Evolutionary conservation across 2,113 vertebrate species (phyloP).

Genomic region (Pachypanchax playfairii): DNA sequence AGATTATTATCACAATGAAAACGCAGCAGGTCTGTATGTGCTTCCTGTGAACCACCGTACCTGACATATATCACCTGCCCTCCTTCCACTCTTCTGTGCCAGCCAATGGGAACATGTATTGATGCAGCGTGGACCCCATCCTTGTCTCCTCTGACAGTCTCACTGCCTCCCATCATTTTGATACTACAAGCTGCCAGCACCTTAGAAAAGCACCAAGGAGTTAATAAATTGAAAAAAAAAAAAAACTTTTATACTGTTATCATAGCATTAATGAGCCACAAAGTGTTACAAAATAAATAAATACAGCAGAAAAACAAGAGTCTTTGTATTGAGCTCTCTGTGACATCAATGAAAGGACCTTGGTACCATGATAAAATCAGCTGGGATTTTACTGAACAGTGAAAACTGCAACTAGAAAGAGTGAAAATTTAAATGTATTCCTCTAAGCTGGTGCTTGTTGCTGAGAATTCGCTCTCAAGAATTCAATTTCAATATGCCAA

Average conservation of each 20-base stretch:
- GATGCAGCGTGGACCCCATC: constrained; percentile 81
- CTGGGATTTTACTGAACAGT: neutral
- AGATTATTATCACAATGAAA: too few relatives aligned
- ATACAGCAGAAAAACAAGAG: too few relatives aligned
- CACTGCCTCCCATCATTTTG: constrained; percentile 95
- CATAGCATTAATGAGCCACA: neutral
- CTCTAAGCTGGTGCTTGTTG: neutral
- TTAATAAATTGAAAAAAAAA: too few relatives aligned
- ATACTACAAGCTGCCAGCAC: constrained; percentile 83
- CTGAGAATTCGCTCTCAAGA: neutral
- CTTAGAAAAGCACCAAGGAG: constrained; percentile 60
- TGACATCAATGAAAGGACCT: too few relatives aligned
- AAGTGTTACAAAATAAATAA: neutral
- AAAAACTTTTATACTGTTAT: too few relatives aligned
- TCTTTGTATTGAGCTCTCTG: too few relatives aligned
- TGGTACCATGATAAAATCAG: neutral
- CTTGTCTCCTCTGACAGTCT: constrained; percentile 86
- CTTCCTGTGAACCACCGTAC: constrained; percentile 58
- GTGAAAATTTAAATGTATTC: neutral
- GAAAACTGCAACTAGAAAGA: neutral
- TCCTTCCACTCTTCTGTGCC: constrained; percentile 87
- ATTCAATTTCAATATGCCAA: neutral
- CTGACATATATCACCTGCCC: constrained; percentile 87
- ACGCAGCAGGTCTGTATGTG: neutral
- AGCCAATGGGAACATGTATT: constrained; percentile 86